phyloP scores from a whole-genome alignment of 2,888 invertebrate genomes.

The Dasypolia templi region DNA sequence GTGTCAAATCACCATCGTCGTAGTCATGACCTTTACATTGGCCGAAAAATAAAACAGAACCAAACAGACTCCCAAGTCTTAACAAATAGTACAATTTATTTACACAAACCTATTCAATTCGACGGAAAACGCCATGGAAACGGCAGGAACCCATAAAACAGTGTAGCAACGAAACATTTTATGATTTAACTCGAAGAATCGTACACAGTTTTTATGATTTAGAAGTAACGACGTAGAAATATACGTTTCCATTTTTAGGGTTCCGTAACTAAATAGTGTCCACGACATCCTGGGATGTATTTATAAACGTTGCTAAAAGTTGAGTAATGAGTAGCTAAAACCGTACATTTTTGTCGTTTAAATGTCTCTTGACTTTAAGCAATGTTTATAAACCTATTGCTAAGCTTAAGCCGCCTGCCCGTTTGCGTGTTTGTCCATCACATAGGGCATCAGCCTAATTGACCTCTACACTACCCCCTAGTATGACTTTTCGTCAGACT shows the following conservation, averaged over 20 bases:
- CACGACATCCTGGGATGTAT: no score
- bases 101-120: background rate
- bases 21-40: background rate
- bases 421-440: no score
- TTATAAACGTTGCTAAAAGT: no score
- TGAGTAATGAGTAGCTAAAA: no score
- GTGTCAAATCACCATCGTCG: background rate
- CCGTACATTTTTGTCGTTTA: no score
- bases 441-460: no score
- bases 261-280: no score
- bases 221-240: conserved; percentile 30
- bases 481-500: no score
- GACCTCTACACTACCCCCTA: no score
- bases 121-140: conserved; percentile 19
- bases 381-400: no score
- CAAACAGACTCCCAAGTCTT: conserved; percentile 2
- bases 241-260: conserved; percentile 35
- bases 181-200: conserved; percentile 43
- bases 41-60: conserved; percentile 11
- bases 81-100: conserved; percentile 18
- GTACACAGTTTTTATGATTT: conserved; percentile 46
- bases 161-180: conserved; percentile 45
- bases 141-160: conserved; percentile 48
- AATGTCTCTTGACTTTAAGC: no score
- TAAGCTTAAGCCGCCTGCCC: no score